Evolutionary conservation across 2,888 invertebrate genomes (phyloP).

Genomic region (Tanytarsus gracilentus): DNA sequence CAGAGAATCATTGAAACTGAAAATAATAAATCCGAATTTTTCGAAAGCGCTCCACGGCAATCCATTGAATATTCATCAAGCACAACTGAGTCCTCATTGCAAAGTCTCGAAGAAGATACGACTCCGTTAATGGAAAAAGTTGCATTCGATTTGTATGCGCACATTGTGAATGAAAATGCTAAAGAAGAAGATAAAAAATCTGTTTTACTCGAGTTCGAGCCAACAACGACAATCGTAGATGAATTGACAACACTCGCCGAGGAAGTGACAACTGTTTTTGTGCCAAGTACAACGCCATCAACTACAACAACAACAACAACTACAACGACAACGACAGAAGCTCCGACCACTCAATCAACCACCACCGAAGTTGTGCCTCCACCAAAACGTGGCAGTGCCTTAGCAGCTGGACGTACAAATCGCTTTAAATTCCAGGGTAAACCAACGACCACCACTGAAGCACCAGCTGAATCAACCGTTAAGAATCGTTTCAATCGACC

Average conservation of each 20-base stretch:
- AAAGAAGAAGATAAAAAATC: slow-evolving; percentile 32
- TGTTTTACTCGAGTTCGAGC: slow-evolving; percentile 39
- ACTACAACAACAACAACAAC: slow-evolving; percentile 49
- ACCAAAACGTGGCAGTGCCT: slow-evolving; percentile 36
- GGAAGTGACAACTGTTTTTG: slow-evolving; percentile 42
- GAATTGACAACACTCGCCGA: slow-evolving; percentile 45
- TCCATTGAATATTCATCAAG: slow-evolving; percentile 22
- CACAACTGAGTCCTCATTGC: slow-evolving; percentile 40
- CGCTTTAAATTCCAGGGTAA: slow-evolving; percentile 25
- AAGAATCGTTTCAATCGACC: slow-evolving; percentile 41
- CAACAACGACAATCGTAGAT: slow-evolving; percentile 38
- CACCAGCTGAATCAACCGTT: not conserved
- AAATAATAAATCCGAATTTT: slow-evolving; percentile 23
- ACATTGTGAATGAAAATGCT: slow-evolving; percentile 55
- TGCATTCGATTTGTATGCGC: slow-evolving; percentile 73
- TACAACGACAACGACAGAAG: slow-evolving; percentile 44
- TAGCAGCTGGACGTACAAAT: slow-evolving; percentile 31
- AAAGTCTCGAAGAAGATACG: slow-evolving; percentile 40
- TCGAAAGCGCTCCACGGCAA: slow-evolving; percentile 13
- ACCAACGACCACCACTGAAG: slow-evolving; percentile 4
- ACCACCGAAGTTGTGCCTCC: slow-evolving; percentile 37
- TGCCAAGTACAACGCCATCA: slow-evolving; percentile 48
- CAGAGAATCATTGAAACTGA: slow-evolving; percentile 30
- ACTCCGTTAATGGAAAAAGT: slow-evolving; percentile 72
- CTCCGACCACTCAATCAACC: slow-evolving; percentile 45